A percentile compares a stretch with the other conserved stretches of the same genome.
Evolutionary conservation across 2,113 vertebrate species (phyloP).

Genomic region (Engystomops pustulosus): DNA sequence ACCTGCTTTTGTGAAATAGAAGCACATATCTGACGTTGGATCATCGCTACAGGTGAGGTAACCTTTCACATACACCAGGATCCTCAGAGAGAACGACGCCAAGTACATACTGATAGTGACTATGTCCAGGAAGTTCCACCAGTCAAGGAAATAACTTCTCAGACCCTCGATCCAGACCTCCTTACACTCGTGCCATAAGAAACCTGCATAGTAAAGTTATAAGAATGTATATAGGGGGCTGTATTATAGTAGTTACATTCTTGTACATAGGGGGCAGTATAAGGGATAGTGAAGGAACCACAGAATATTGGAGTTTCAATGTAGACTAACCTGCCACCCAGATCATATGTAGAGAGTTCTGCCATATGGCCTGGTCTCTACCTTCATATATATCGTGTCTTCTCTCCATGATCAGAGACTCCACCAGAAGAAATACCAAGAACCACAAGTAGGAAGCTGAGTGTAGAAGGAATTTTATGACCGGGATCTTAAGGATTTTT

Average conservation of each 20-base stretch:
- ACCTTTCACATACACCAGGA: constrained; percentile 81
- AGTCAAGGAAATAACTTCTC: constrained; percentile 84
- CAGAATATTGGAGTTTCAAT: not conserved
- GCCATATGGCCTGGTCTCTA: constrained; percentile 79
- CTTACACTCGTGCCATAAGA: constrained; percentile 92
- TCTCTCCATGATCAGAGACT: constrained; percentile 85
- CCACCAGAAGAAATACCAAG: constrained; percentile 83
- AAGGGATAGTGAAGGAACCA: no score
- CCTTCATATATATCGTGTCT: constrained; percentile 76
- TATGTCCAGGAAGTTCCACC: constrained; percentile 90
- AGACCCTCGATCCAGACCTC: constrained; percentile 91
- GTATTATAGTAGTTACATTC: constrained; percentile 14
- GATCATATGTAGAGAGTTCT: constrained; percentile 89
- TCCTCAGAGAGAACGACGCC: constrained; percentile 81
- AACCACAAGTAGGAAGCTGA: constrained; percentile 91
- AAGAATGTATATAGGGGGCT: not conserved
- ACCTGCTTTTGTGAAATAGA: constrained; percentile 84
- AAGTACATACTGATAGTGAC: constrained; percentile 90
- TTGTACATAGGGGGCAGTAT: not conserved
- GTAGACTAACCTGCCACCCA: constrained; percentile 86
- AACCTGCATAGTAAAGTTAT: constrained; percentile 73
- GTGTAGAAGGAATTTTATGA: constrained; percentile 89
- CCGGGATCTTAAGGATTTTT: constrained; percentile 80
- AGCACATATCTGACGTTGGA: constrained; percentile 68
- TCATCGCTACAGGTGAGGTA: constrained; percentile 72